phyloP scores from a whole-genome alignment of 2,888 invertebrate species.

The Apamea epomidion region DNA sequence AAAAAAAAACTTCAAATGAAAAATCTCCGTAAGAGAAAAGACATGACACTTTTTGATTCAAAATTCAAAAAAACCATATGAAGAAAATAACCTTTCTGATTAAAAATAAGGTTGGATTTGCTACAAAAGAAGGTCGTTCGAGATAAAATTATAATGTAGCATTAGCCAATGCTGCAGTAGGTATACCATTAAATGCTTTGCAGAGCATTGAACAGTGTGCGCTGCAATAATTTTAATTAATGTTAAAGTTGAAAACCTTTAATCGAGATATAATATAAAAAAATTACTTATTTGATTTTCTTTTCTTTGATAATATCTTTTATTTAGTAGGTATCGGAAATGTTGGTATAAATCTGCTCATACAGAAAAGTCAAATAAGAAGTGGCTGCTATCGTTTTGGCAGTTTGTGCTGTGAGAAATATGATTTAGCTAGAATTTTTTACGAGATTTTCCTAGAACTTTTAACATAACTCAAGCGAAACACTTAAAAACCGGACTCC shows the following conservation, averaged over 20 bases:
- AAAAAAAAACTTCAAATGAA: too few relatives aligned
- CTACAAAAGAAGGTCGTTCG: too few relatives aligned
- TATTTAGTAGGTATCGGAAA: not conserved
- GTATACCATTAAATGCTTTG: slow-evolving; percentile 18
- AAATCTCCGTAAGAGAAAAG: too few relatives aligned
- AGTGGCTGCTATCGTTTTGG: not conserved
- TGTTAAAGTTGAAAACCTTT: not conserved
- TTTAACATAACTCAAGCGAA: not conserved
- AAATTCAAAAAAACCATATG: too few relatives aligned
- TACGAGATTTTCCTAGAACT: not conserved
- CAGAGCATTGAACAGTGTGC: not conserved
- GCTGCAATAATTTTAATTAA: not conserved
- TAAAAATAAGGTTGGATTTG: too few relatives aligned
- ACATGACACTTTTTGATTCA: too few relatives aligned
- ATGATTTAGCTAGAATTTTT: too few relatives aligned
- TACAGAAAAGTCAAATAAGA: not conserved
- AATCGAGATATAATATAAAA: not conserved
- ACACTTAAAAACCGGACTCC: slow-evolving; percentile 15
- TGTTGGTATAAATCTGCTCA: not conserved
- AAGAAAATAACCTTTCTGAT: too few relatives aligned
- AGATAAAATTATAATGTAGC: too few relatives aligned
- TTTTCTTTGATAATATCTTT: not conserved
- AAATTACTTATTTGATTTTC: not conserved
- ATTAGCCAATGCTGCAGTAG: too few relatives aligned
- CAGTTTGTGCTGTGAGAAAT: not conserved